Percentiles rank a stretch among this genome's conserved stretches.
These are phyloP conservation scores for Xyliphius kryptos DNA, from an alignment of 2,113 vertebrate species.

Conservation along the genomic window DNA sequence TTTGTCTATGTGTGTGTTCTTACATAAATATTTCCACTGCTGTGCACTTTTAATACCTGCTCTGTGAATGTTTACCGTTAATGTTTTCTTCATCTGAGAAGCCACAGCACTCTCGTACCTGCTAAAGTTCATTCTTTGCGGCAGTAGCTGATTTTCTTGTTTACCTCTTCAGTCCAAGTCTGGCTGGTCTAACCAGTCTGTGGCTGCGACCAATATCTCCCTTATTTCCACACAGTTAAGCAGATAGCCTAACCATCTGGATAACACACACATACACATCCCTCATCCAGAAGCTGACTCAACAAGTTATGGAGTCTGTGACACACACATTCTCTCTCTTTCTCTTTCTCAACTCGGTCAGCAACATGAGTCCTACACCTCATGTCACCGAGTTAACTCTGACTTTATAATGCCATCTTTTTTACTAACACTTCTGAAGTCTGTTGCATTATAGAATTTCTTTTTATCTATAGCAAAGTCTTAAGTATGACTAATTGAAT, in stretches of 20 bases:
- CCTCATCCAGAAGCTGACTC: conserved; percentile 17
- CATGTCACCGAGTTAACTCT: no score
- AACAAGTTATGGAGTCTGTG: conserved; percentile 2
- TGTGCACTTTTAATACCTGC: no score
- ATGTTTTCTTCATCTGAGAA: no score
- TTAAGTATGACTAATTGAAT: no score
- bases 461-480: not conserved
- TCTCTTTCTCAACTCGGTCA: conserved; percentile 1
- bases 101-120: no score
- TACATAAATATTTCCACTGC: no score
- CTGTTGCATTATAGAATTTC: not conserved
- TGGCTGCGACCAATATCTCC: conserved; percentile 16
- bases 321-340: not conserved
- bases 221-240: conserved; percentile 37
- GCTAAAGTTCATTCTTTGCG: no score
- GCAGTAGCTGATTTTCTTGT: conserved; percentile 1
- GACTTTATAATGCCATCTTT: not conserved
- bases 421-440: conserved; percentile 9
- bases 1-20: no score
- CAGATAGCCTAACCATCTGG: conserved; percentile 41
- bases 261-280: conserved; percentile 35
- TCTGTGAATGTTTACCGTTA: no score
- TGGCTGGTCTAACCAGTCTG: conserved; percentile 37
- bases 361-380: no score
- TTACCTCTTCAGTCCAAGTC: conserved; percentile 3